phyloP scores from a whole-genome alignment of 2,888 invertebrate genomes.

The Sarcophaga subvicina region DNA sequence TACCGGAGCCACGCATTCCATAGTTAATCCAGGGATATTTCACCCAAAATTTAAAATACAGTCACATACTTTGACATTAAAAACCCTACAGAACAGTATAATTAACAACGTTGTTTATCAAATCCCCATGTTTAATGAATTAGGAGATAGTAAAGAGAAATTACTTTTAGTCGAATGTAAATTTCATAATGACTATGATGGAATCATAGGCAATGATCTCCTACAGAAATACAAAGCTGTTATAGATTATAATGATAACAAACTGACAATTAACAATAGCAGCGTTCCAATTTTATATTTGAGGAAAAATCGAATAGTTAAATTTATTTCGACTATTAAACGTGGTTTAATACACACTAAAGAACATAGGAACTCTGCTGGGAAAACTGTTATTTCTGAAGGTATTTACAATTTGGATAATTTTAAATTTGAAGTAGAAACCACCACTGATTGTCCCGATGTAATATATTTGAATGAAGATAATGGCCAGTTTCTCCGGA shows the following conservation, averaged over 20 bases:
- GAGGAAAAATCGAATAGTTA: not conserved
- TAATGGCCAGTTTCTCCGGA: not conserved
- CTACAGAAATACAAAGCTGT: slow-evolving; percentile 11
- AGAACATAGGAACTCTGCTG: not conserved
- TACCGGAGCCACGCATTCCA: slow-evolving; percentile 23
- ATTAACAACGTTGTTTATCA: no score
- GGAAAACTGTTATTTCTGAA: slow-evolving; percentile 7
- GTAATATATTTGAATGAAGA: not conserved
- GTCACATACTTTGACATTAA: not conserved
- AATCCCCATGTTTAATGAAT: no score
- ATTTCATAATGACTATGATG: slow-evolving; percentile 36
- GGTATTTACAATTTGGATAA: slow-evolving; percentile 23
- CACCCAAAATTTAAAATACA: slow-evolving; percentile 4
- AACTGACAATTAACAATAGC: slow-evolving; percentile 22
- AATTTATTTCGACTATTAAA: no score
- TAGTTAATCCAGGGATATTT: slow-evolving; percentile 20
- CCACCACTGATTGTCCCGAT: not conserved
- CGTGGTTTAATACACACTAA: no score
- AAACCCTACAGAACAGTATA: not conserved
- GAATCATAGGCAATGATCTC: slow-evolving; percentile 42
- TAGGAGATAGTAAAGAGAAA: slow-evolving; percentile 42
- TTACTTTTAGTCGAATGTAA: slow-evolving; percentile 52
- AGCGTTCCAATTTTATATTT: not conserved
- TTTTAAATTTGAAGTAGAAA: slow-evolving; percentile 5
- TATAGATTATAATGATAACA: slow-evolving; percentile 35